Evolutionary conservation across 2,113 vertebrate species (phyloP).

Genomic region (Oryzias celebensis): DNA sequence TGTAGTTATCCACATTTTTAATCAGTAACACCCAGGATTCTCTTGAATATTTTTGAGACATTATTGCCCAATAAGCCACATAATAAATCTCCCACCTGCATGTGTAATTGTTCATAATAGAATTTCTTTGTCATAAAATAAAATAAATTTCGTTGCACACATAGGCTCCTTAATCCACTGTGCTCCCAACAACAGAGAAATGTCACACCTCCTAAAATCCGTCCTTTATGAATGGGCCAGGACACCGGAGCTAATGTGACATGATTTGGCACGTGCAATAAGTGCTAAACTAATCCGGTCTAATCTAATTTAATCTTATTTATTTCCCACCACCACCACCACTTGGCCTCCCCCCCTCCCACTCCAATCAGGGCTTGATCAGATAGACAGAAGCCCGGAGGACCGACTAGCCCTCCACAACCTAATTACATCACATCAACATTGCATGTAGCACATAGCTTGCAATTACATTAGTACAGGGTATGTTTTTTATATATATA

Average conservation of each 20-base stretch:
- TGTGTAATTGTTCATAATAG: constrained; percentile 46
- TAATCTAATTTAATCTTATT: constrained; percentile 76
- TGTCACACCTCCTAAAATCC: constrained; percentile 68
- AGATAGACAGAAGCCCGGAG: constrained; percentile 70
- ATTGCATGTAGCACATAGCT: constrained; percentile 63
- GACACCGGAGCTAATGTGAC: constrained; percentile 75
- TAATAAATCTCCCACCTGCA: constrained; percentile 17
- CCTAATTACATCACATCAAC: constrained; percentile 74
- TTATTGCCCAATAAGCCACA: constrained; percentile 19
- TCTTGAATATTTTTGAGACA: constrained; percentile 42
- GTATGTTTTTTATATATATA: constrained; percentile 25
- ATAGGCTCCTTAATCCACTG: constrained; percentile 23
- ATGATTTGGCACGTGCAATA: constrained; percentile 79
- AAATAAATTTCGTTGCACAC: constrained; percentile 43
- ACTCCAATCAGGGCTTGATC: constrained; percentile 69
- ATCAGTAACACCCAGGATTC: constrained; percentile 10
- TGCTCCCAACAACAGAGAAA: constrained; percentile 51
- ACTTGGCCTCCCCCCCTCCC: constrained; percentile 3
- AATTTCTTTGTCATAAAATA: constrained; percentile 34
- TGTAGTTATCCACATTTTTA: constrained; percentile 34
- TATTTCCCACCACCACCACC: constrained; percentile 58
- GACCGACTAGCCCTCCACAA: constrained; percentile 64
- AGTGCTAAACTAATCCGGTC: constrained; percentile 77
- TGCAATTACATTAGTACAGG: constrained; percentile 65
- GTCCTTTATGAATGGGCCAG: constrained; percentile 69